These are phyloP conservation scores for Boulengeromyrus knoepffleri DNA, from an alignment of 2,113 vertebrate species.

Conservation along the genomic window DNA sequence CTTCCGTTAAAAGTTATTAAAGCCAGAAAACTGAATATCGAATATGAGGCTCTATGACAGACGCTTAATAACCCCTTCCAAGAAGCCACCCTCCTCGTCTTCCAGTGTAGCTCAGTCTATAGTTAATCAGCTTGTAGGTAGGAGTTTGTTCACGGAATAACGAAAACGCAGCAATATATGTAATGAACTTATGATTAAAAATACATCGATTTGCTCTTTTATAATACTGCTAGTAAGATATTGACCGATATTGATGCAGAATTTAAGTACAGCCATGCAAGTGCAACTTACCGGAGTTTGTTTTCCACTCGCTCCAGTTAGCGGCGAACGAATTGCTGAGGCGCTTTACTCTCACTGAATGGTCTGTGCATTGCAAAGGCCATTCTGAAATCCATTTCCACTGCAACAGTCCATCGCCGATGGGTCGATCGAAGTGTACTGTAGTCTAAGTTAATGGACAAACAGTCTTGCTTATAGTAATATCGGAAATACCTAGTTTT, in stretches of 20 bases:
- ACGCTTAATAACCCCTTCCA: neutral
- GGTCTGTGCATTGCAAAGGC: slow-evolving; percentile 51
- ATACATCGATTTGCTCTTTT: neutral
- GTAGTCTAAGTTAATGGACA: slow-evolving; percentile 33
- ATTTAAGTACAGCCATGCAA: neutral
- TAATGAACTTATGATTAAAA: neutral
- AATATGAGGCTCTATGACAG: neutral
- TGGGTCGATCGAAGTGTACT: slow-evolving; percentile 2
- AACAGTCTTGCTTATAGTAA: neutral
- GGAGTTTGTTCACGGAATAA: neutral
- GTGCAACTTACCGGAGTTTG: slow-evolving; percentile 37
- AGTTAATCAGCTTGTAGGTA: neutral
- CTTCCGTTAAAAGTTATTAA: too few species aligned
- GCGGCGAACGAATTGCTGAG: slow-evolving; percentile 21
- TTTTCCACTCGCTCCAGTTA: slow-evolving; percentile 49
- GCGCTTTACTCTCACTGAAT: slow-evolving; percentile 48
- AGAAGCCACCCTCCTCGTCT: neutral
- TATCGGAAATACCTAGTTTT: neutral
- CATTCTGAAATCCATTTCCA: slow-evolving; percentile 49
- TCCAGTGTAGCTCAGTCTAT: neutral
- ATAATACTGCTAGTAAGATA: neutral
- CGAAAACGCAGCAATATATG: neutral
- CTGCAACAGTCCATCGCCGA: neutral
- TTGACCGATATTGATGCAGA: neutral
- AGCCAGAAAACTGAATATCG: too few species aligned